Evolutionary conservation across 1,140 invertebrate species (phyloP).

Genomic region (Anagrus nilaparvatae): DNA sequence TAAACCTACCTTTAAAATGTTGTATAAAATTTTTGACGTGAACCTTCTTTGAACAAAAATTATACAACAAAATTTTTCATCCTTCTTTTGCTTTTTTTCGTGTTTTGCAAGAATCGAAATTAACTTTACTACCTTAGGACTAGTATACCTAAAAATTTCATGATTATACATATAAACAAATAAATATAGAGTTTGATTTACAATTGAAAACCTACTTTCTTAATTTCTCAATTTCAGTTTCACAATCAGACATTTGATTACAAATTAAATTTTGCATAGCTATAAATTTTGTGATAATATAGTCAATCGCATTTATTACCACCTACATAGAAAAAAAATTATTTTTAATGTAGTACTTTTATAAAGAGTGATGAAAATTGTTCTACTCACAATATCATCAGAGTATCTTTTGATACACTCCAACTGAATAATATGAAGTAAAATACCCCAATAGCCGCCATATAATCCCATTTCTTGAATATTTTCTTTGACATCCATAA

Average conservation of each 20-base stretch:
- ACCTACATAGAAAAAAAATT: conserved; percentile 19
- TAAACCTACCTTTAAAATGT: conserved; percentile 54
- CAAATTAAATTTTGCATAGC: conserved; percentile 29
- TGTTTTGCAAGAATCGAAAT: conserved; percentile 45
- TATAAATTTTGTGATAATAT: conserved; percentile 25
- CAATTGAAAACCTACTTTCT: conserved; percentile 18
- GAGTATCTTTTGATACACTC: conserved; percentile 49
- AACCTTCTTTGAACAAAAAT: conserved; percentile 73
- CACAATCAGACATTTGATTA: conserved; percentile 23
- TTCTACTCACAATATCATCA: conserved; percentile 29
- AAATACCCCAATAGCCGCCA: conserved; percentile 45
- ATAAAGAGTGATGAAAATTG: no score
- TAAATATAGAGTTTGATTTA: conserved; percentile 3
- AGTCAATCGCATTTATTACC: conserved; percentile 16
- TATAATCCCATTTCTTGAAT: conserved; percentile 47
- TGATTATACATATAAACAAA: conserved; percentile 8
- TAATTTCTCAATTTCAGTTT: conserved; percentile 9
- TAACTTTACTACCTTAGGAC: conserved; percentile 47
- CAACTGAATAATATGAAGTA: conserved; percentile 49
- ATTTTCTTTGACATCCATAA: conserved; percentile 37
- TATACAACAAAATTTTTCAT: conserved; percentile 56
- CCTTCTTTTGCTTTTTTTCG: conserved; percentile 22
- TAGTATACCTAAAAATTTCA: conserved; percentile 44
- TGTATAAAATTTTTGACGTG: conserved; percentile 66
- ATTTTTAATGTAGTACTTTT: not conserved